Conservation (phyloP, 1,140 invertebrate genomes). For the Oncopeltus fasciatus region DNA sequence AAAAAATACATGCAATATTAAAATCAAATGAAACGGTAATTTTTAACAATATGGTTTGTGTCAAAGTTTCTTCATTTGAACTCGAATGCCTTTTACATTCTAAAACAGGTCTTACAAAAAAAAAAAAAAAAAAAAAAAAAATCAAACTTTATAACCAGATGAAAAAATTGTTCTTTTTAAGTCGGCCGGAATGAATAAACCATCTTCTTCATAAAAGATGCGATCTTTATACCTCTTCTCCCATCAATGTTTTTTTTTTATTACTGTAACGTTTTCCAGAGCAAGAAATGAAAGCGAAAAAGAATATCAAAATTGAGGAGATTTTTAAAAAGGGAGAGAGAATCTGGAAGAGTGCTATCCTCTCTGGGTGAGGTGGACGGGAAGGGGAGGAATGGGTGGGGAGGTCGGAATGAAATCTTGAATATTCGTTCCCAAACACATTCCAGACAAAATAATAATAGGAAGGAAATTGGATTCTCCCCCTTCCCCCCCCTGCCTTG, state of each 20-base stretch:
- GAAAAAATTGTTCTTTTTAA: not conserved
- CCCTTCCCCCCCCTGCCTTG: not conserved
- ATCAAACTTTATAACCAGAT: too few species aligned
- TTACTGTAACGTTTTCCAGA: not conserved
- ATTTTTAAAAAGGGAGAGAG: not conserved
- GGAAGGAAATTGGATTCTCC: conserved; percentile 18
- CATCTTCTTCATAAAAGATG: not conserved
- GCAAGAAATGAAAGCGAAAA: not conserved
- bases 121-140: too few species aligned
- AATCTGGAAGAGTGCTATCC: too few species aligned
- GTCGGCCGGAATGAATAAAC: not conserved
- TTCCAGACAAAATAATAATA: conserved; percentile 14
- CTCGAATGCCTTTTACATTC: too few species aligned
- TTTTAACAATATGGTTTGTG: too few species aligned
- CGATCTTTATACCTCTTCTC: not conserved
- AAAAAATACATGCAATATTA: too few species aligned
- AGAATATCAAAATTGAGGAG: not conserved
- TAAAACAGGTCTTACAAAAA: too few species aligned
- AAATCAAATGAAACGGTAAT: too few species aligned
- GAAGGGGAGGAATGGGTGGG: not conserved
- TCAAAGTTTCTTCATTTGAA: too few species aligned
- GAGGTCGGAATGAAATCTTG: conserved; percentile 5
- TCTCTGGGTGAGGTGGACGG: too few species aligned
- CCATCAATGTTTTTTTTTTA: not conserved
- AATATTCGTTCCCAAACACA: conserved; percentile 11